Conservation (phyloP, 2,888 invertebrate genomes). For the Zele albiditarsus region DNA sequence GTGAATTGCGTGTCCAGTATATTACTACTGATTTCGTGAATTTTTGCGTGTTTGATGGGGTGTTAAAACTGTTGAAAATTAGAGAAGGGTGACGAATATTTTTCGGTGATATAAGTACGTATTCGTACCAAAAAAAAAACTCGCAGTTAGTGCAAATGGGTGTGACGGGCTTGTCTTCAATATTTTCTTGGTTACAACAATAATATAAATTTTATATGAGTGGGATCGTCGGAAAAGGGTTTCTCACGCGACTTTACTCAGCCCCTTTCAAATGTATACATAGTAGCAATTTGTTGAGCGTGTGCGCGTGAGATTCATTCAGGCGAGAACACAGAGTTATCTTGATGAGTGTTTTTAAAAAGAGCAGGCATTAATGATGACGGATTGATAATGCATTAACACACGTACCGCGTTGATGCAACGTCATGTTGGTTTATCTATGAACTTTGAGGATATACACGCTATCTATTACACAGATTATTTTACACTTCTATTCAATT, state of each 20-base stretch:
- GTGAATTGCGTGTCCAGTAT: slow-evolving; percentile 65
- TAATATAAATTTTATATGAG: not conserved
- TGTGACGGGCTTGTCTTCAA: not conserved
- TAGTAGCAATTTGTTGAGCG: slow-evolving; percentile 30
- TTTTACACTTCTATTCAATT: not conserved
- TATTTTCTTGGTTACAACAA: not conserved
- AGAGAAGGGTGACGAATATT: not conserved
- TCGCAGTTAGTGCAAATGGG: not conserved
- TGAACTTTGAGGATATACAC: not conserved
- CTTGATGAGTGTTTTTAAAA: slow-evolving; percentile 34
- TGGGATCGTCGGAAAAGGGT: no score
- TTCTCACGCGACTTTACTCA: not conserved
- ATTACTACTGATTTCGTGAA: slow-evolving; percentile 46
- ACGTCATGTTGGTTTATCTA: not conserved
- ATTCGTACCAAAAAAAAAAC: not conserved
- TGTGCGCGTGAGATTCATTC: slow-evolving; percentile 17
- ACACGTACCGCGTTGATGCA: slow-evolving; percentile 1
- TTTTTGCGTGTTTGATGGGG: slow-evolving; percentile 41
- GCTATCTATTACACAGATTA: not conserved
- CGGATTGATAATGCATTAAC: slow-evolving; percentile 37
- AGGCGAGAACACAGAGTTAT: slow-evolving; percentile 28
- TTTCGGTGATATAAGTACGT: not conserved
- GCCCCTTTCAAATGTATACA: not conserved
- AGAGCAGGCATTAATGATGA: slow-evolving; percentile 41
- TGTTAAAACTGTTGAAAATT: not conserved